Evolutionary conservation across 1,140 invertebrate genomes (phyloP), one percentile per base, ranked within the genome.

Genomic region (Drosophila pruinosa): DNA sequence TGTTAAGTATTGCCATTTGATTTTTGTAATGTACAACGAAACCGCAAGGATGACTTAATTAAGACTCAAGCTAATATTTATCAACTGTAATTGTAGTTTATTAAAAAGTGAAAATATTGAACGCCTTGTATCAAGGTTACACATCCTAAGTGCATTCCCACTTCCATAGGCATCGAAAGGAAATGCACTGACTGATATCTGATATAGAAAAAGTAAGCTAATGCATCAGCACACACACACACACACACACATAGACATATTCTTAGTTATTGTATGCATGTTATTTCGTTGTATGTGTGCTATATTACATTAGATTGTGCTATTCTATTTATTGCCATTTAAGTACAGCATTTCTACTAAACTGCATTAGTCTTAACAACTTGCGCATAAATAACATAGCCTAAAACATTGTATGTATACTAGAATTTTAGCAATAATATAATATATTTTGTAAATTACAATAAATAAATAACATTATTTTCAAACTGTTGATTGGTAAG

Each of bases 61-160:
- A 47, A 38, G 39, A 19, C 24, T 38, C 22, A 41, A 50, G 17
- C 26, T 47, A 50, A 68, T 53, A 54, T 68, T 58, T 58, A 54
- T 76, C 8, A 34, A 39, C 15, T 50, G 36, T 43, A 52, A 22
- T 52, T 47, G 39, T 48, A 26, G 15, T 10, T n/a, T 64, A 34
- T n/a, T n/a, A 22, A 24, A 56, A 19, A 39, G n/a, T n/a, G 14
- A 38, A 21, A 45, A 4, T n/a, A 56, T 38, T 58, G 38, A 80
- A 74, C 75, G 67, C 90, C 90, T 91, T 91, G 90, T 91, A 91
- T 91, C 90, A 91, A 91, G 90, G 89, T 72, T 68, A 61, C 47
- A 50, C 64, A 75, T 90, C 78, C 89, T 90, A 86, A 72, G 48
- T 59, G 64, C 67, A 81, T 68, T 74, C 68, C 38, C 41, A 41